These are phyloP conservation scores for Arge pagana DNA, from an alignment of 2,888 invertebrate species.

Conservation along the genomic window DNA sequence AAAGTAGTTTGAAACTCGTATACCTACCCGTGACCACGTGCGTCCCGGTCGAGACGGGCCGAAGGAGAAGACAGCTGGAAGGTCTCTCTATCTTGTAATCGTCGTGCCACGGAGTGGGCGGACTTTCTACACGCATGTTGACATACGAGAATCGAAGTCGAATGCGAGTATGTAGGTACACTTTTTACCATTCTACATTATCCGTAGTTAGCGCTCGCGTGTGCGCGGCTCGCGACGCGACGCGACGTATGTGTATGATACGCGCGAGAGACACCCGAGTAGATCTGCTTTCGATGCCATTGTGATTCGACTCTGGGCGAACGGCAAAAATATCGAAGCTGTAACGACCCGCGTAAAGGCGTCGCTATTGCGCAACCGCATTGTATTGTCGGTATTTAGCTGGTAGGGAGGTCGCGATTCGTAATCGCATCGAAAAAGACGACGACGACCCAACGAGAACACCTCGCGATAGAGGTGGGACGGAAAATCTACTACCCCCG, in stretches of 20 bases:
- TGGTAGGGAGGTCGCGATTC: too few relatives aligned
- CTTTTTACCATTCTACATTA: too few relatives aligned
- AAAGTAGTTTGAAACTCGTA: conserved; percentile 9
- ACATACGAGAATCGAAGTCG: too few relatives aligned
- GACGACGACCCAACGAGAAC: too few relatives aligned
- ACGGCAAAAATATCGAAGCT: conserved; percentile 46
- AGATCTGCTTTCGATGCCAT: conserved; percentile 24
- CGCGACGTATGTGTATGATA: conserved; percentile 5
- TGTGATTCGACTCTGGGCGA: conserved; percentile 39
- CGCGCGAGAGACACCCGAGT: conserved; percentile 6
- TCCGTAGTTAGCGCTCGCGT: too few relatives aligned
- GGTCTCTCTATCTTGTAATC: conserved; percentile 23
- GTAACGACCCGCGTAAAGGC: conserved; percentile 20
- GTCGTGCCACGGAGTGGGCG: conserved; percentile 42
- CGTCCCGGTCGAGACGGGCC: conserved; percentile 4
- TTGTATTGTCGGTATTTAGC: conserved; percentile 1
- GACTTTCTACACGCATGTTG: conserved; percentile 43
- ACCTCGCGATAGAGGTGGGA: too few relatives aligned
- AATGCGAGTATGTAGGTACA: too few relatives aligned
- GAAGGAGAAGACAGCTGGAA: conserved; percentile 21
- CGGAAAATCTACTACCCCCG: too few relatives aligned
- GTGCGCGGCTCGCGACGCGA: too few relatives aligned
- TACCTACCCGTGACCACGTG: conserved; percentile 14
- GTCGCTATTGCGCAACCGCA: conserved; percentile 12
- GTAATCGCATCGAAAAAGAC: too few relatives aligned